Base-by-base conservation (phyloP, 2,888 invertebrate species). In the Cephus nigrinus region DNA sequence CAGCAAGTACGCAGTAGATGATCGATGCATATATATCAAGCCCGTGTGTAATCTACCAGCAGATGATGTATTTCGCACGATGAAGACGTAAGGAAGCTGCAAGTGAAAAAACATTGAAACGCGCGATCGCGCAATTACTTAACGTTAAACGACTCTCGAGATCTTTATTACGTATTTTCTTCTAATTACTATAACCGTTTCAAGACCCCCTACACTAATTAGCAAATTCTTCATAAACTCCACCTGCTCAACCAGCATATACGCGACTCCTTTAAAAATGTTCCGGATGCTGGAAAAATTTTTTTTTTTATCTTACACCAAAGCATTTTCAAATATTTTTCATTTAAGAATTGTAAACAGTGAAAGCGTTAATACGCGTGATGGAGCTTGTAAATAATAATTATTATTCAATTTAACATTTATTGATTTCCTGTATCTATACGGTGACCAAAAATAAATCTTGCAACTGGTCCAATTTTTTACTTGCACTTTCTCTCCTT, bases 121-220 rank as follows among this genome's bases (percentile, higher is more conserved):
- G 55, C 1, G 2, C 23, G 55, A 55, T 55, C 55, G 2, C 55
- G 55, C 55, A 55, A 55, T 55, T 23, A 55, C 23, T 23, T 23
- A 55, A 55, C 55, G 55, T 55, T 55, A 55, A 55, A 55, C 55
- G 55, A 9, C 23, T 23, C 55, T 23, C 23, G 23, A 23, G 55
- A 23, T 55, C 23, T 55, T 23, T 55, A 74, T 77, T 71, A 75
- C 77, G 71, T 74, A 77, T 75, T 80, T 76, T 80, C 75, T 78
- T 78, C 80, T 84, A 84, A 85, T 84, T 85, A 80, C 78, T 79
- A 78, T 80, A 33, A 68, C 82, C 80, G 79, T 84, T 81, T 81
- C 82, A 77, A 78, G 80, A 80, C 80, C 80, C 9, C 9, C 40
- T 5, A 15, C 40, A 55, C 23, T 84, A 85, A 85, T 85, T 84